phyloP scores from a whole-genome alignment of 2,888 invertebrate species.

The Eristalis pertinax region DNA sequence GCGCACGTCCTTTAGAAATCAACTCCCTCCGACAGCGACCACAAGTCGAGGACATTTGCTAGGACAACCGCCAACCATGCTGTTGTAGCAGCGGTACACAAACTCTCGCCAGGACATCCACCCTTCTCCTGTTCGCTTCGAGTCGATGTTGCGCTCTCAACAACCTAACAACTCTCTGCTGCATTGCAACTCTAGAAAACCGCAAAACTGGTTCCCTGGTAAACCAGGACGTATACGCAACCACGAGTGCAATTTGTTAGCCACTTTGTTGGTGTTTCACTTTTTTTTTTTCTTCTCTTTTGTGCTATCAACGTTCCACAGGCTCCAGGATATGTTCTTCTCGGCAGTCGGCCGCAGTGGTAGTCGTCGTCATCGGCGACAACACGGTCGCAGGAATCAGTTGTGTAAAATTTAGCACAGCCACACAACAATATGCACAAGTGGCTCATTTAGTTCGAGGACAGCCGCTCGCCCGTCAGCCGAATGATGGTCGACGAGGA shows the following conservation, averaged over 20 bases:
- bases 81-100: background rate
- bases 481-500: background rate
- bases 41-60: background rate
- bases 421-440: slow-evolving; percentile 26
- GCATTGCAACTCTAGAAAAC: slow-evolving; percentile 21
- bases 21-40: background rate
- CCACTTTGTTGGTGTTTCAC: slow-evolving; percentile 42
- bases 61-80: background rate
- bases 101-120: background rate
- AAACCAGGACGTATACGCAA: slow-evolving; percentile 53
- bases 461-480: background rate
- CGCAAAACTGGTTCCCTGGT: slow-evolving; percentile 39
- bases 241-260: slow-evolving; percentile 57
- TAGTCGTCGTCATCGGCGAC: background rate
- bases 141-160: background rate
- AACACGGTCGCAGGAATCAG: slow-evolving; percentile 34
- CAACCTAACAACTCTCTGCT: background rate
- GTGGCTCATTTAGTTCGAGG: slow-evolving; percentile 37
- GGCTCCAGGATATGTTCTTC: background rate
- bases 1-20: background rate
- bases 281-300: background rate
- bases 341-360: slow-evolving; percentile 10
- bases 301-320: background rate
- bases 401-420: slow-evolving; percentile 37
- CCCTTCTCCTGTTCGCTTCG: background rate